These are phyloP conservation scores for Nephila pilipes DNA, from an alignment of 1,140 invertebrate species.

Conservation along the genomic window DNA sequence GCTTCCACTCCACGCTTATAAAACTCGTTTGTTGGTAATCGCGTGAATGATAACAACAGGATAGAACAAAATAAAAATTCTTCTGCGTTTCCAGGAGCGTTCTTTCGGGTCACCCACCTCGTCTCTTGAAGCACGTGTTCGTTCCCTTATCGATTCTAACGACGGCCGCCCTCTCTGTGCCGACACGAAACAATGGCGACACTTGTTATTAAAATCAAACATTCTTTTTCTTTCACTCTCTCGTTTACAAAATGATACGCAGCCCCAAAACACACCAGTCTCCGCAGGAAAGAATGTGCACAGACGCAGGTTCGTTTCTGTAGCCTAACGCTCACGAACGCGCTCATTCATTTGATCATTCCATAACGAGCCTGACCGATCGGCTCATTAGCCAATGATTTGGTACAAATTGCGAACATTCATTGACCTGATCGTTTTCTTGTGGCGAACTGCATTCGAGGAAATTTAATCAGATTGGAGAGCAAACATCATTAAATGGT, in stretches of 20 bases:
- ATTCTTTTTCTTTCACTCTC: neutral
- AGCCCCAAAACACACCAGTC: neutral
- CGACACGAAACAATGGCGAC: neutral
- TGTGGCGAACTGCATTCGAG: too few relatives aligned
- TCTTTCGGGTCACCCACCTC: conserved; percentile 1
- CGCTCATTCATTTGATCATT: too few relatives aligned
- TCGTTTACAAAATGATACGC: neutral
- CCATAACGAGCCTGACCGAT: too few relatives aligned
- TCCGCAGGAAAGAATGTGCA: neutral
- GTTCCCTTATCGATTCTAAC: neutral
- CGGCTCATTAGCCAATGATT: too few relatives aligned
- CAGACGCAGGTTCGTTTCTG: neutral
- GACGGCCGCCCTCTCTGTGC: neutral
- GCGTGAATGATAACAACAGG: too few relatives aligned
- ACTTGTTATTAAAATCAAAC: neutral
- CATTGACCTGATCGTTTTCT: too few relatives aligned
- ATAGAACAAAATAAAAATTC: neutral
- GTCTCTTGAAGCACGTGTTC: neutral
- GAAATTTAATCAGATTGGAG: too few relatives aligned
- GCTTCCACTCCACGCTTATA: too few relatives aligned
- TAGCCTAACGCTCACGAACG: neutral
- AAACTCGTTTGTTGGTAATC: too few relatives aligned
- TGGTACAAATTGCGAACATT: too few relatives aligned
- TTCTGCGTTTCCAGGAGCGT: neutral
- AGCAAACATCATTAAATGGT: too few relatives aligned